Percentiles rank a stretch among this genome's conserved stretches.
These are phyloP conservation scores for Melanotaenia maccullochi DNA, from an alignment of 2,797 vertebrate species.

Conservation along the genomic window DNA sequence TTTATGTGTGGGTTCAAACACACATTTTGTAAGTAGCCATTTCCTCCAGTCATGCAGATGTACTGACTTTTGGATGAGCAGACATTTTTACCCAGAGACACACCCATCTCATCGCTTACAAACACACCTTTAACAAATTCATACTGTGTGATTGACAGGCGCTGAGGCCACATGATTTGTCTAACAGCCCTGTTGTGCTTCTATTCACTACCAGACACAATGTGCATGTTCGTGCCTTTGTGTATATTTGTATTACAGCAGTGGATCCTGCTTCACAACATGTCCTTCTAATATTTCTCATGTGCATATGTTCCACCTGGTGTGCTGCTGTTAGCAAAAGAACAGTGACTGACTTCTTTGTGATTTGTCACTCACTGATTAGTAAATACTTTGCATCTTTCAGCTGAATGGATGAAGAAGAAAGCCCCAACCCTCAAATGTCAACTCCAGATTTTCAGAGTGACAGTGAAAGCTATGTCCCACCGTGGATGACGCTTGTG, in stretches of 20 bases:
- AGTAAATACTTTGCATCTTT: constrained; percentile 14
- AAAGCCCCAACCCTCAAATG: background rate
- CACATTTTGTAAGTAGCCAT: too few species aligned
- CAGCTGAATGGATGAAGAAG: background rate
- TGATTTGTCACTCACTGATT: background rate
- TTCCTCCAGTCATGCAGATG: background rate
- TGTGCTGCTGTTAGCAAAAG: background rate
- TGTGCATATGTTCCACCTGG: background rate
- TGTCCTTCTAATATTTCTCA: background rate
- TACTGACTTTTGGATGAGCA: constrained; percentile 1
- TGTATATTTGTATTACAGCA: background rate
- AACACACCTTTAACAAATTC: constrained; percentile 42
- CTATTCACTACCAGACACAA: constrained; percentile 12
- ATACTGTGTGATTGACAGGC: constrained; percentile 47
- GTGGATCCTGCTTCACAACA: background rate
- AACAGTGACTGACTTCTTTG: constrained; percentile 22
- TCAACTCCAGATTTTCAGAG: constrained; percentile 1
- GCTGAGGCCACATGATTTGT: constrained; percentile 32
- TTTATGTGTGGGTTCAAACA: too few species aligned
- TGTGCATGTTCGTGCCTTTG: background rate
- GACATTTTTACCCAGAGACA: background rate
- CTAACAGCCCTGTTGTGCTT: constrained; percentile 16
- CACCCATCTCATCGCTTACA: background rate
- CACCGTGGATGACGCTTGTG: background rate
- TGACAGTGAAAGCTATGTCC: background rate